Evolutionary conservation across 2,797 vertebrate species (phyloP), one percentile per base, ranked within the genome.

Genomic region (Pelobates cultripes): DNA sequence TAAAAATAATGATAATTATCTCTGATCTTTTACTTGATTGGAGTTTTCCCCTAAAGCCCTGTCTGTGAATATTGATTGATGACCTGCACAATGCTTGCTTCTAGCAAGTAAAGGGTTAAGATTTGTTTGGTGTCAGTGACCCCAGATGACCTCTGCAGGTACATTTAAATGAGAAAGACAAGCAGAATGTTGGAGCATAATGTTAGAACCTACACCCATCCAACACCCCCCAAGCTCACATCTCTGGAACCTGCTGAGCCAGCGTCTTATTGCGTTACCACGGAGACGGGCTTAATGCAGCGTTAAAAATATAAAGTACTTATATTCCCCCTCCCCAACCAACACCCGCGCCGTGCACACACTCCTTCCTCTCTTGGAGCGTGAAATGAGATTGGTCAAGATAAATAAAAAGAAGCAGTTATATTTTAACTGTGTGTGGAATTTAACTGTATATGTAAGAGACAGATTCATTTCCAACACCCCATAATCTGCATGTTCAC

Each of bases 381-480:
- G 89, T 91, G 90, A 91, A 91, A 91, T 91, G 90, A 91, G 90
- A 91, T 91, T 90, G 90, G 89, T 88, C 88, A 88, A 90, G 90
- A 91, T 90, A 90, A 88, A 90, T 89, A 88, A 90, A 89, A 88
- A 87, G 87, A 88, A 85, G 87, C 87, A 85, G 89, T 89, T 91
- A 89, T 89, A 89, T 89, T 90, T 91, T 88, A 89, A 89, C 87
- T 86, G 87, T 86, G 85, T 87, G 87, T 90, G 55, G 47, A 28
- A 28, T 28, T 28, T 28, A 28, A 28, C 28, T 28, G 28, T 28
- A 28, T 51, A 89, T 87, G 75, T 43, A 87, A 89, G 88, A 88
- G 88, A 88, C 84, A 82, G 84, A 89, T 88, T 88, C 88, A 87
- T 87, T 91, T 88, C 90, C 45, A 74, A 63, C 43, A 43, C 72